Percentiles rank a stretch among this genome's conserved stretches.
These are phyloP conservation scores for Micrasema minimum DNA, from an alignment of 1,140 invertebrate species.

Conservation along the genomic window DNA sequence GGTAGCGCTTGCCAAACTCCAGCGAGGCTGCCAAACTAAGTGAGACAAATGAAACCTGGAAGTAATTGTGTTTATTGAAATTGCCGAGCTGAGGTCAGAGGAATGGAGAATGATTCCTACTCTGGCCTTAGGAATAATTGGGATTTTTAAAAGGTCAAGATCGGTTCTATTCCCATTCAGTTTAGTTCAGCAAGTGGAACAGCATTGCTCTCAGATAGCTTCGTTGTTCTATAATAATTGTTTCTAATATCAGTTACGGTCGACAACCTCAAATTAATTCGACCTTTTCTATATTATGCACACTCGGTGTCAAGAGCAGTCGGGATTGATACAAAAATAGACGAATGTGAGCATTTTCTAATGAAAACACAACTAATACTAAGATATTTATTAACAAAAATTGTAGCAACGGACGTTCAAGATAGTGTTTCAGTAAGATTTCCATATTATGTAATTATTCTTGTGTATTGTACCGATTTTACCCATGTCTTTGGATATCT, in stretches of 20 bases:
- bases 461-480: too few relatives aligned
- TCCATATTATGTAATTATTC: too few relatives aligned
- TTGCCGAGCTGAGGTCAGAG: neutral
- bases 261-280: slow-evolving; percentile 21
- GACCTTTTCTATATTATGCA: slow-evolving; percentile 26
- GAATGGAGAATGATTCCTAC: neutral
- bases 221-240: slow-evolving; percentile 5
- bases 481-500: too few relatives aligned
- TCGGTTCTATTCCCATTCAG: neutral
- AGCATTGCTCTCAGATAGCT: slow-evolving; percentile 12
- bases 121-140: slow-evolving; percentile 18
- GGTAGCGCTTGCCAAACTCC: too few relatives aligned
- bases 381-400: too few relatives aligned
- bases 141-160: slow-evolving; percentile 16
- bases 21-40: too few relatives aligned
- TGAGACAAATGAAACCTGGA: too few relatives aligned
- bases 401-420: too few relatives aligned
- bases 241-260: slow-evolving; percentile 9
- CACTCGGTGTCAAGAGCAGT: neutral
- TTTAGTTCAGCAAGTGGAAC: neutral
- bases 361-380: too few relatives aligned
- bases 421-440: too few relatives aligned
- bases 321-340: neutral
- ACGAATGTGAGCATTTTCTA: too few relatives aligned
- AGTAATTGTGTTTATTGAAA: too few relatives aligned